Evolutionary conservation across 2,888 invertebrate genomes (phyloP), one percentile per base, ranked within the genome.

Genomic region (Lasioglossum vierecki): DNA sequence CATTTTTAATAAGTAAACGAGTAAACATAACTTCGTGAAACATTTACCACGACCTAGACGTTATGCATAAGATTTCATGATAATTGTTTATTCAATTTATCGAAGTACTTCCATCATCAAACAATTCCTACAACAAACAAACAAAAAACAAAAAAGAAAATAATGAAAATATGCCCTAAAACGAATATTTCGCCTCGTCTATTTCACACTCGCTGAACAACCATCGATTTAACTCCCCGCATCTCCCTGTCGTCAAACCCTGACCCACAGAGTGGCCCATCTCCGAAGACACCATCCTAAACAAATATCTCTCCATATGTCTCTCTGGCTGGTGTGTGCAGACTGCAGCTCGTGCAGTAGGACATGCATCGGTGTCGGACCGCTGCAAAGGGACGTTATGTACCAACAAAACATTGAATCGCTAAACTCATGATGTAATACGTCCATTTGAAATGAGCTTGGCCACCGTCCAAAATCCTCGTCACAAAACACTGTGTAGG

Each of bases 401-500:
- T 88, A 88, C 90, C 88, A 88, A 91, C 92, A 92, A 93, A 93
- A 93, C 93, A 94, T 94, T 93, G 94, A 94, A 94, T 94, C 92
- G 92, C 93, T 93, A 93, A 94, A 93, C 92, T 93, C 93, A 93
- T 94, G 92, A 93, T 93, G 93, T 93, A 94, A 94, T 93, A 93
- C 93, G 93, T 93, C 93, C 93, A 93, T 94, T 93, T 91, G 93
- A 93, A 94, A 94, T 93, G 94, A 94, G 93, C 91, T 93, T 94
- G 94, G 94, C 92, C 86, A 79, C 41, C 77, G 83, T 91, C 94
- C 94, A 94, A 90, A 91, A 92, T 93, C 91, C 91, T 91, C 93
- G 90, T 93, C 92, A 92, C 92, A 92, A 93, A 92, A 93, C 93
- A 92, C 88, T 84, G 91, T 91, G 92, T 92, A 92, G 92, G 91